phyloP scores from a whole-genome alignment of 1,140 invertebrate genomes.

The Trichoplusia ni region DNA sequence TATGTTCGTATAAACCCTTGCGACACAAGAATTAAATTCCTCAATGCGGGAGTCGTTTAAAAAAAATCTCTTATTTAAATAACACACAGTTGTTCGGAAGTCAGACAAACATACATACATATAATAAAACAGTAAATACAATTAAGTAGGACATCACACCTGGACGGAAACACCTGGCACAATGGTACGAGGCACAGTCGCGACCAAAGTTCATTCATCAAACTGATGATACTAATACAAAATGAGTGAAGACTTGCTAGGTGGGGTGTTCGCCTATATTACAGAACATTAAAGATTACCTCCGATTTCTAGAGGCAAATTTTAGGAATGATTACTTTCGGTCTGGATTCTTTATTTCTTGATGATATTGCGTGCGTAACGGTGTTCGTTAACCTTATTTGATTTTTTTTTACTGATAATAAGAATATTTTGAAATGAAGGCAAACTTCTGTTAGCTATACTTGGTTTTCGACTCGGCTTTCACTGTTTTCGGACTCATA shows the following conservation, averaged over 20 bases:
- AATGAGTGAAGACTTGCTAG: constrained; percentile 10
- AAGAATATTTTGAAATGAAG: no score
- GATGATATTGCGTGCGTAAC: not conserved
- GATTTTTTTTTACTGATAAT: no score
- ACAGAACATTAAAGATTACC: no score
- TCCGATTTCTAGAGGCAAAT: not conserved
- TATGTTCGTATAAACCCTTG: no score
- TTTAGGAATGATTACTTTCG: not conserved
- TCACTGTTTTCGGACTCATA: no score
- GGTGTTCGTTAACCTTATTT: no score
- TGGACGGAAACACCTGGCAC: constrained; percentile 21
- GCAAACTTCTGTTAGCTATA: no score
- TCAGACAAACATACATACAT: constrained; percentile 1
- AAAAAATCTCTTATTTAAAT: no score
- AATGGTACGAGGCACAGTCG: not conserved
- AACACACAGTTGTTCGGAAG: no score
- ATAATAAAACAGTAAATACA: not conserved
- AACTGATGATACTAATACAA: constrained; percentile 16
- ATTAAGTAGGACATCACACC: constrained; percentile 6
- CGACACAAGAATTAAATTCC: no score
- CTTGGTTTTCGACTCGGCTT: no score
- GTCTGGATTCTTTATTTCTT: not conserved
- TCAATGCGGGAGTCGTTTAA: no score
- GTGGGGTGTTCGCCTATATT: not conserved
- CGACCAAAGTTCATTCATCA: constrained; percentile 13